Evolutionary conservation across 1,140 invertebrate species (phyloP).

Genomic region (Lucilia sericata): DNA sequence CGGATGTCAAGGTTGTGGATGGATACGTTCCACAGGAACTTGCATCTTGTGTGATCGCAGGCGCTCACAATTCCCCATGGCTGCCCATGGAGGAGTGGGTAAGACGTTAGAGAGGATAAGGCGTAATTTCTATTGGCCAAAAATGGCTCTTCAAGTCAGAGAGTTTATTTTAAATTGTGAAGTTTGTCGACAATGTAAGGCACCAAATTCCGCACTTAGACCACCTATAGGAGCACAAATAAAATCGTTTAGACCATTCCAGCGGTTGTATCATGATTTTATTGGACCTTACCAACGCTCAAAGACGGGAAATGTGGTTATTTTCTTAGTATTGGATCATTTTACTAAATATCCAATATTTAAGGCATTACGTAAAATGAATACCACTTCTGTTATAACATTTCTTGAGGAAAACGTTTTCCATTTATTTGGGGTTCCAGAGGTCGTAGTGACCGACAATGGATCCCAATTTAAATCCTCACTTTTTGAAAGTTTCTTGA

Average conservation of each 20-base stretch:
- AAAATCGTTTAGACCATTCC: slow-evolving; percentile 20
- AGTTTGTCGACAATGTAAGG: slow-evolving; percentile 28
- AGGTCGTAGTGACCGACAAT: too few relatives aligned
- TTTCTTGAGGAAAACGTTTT: too few relatives aligned
- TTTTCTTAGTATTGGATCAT: not conserved
- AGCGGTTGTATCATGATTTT: slow-evolving; percentile 38
- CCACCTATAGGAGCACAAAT: slow-evolving; percentile 20
- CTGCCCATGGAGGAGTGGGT: slow-evolving; percentile 26
- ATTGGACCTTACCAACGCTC: slow-evolving; percentile 38
- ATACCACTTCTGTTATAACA: too few relatives aligned
- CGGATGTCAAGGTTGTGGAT: slow-evolving; percentile 27
- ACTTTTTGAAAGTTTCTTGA: too few relatives aligned
- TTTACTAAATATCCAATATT: not conserved
- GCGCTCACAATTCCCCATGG: not conserved
- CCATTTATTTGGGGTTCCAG: too few relatives aligned
- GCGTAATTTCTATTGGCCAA: slow-evolving; percentile 23
- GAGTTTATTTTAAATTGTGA: slow-evolving; percentile 26
- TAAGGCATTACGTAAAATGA: too few relatives aligned
- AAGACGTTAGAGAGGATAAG: slow-evolving; percentile 27
- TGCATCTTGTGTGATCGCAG: not conserved
- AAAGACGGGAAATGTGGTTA: not conserved
- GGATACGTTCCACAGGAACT: slow-evolving; percentile 37
- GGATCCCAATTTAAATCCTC: too few relatives aligned
- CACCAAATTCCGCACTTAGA: not conserved
- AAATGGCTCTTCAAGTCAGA: not conserved